Evolutionary conservation across 37 sponge, comb jelly and placozoan genomes (phyloP), one percentile per base, ranked within the genome.

Genomic region (Corticium candelabrum): DNA sequence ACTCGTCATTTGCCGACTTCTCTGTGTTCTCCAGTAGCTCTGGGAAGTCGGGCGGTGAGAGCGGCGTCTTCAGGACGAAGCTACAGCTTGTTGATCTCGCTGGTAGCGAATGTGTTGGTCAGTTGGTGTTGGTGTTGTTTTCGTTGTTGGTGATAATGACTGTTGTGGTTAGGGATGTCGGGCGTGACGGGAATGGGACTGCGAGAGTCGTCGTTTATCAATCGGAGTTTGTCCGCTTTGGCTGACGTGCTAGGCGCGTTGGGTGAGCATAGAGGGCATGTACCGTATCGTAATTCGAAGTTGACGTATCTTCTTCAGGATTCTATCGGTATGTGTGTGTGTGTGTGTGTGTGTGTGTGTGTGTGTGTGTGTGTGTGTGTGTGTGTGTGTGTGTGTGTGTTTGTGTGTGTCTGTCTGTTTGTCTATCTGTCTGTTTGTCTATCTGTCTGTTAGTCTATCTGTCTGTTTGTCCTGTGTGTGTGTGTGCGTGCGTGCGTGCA

Each of bases 41-140:
- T 11, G 15, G 11, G 62, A 50, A 27, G 21, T 11, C 62, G 21
- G n/a, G n/a, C n/a, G n/a, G n/a, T n/a, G 62, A 50, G 62, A 27
- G 15, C 11, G 21, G 21, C 0, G 62, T 74, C 0, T 71, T 83
- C 75, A 82, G 37, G n/a, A 36, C 79, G 37, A 88, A 88, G 62
- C 85, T 88, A 37, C 89, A 88, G 40, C 80, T 88, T 27, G 89
- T 88, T n/a, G 89, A 88, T 76, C 73, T 88, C 15, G 89, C 89
- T 34, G 89, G 89, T 0, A 88, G 89, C 41, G 89, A 88, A 40
- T 88, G 89, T 75, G 85, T 81, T 31, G 89, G 89, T 84, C 68
- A 56, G 83, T 29, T 0, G 0, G 40, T 36, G 27, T 33, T 11
- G 15, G 30, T 40, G n/a, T n/a, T 70, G 29, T 35, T 34, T 29